Conservation (phyloP, 2,888 invertebrate genomes). For the Anaspis maculata region DNA sequence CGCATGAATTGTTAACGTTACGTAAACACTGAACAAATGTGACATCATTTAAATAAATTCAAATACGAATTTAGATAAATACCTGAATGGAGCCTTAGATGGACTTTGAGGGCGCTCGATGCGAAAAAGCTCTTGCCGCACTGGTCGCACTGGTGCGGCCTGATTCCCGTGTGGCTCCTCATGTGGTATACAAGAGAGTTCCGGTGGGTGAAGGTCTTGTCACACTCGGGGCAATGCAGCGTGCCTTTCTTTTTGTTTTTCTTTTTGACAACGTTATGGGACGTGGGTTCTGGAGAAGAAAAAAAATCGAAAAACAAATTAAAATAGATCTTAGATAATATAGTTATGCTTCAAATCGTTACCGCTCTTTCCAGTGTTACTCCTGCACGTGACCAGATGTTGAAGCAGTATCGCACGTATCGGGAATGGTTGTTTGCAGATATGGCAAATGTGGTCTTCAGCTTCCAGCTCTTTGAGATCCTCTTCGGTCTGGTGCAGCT, state of each 20-base stretch:
- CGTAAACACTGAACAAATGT: no score
- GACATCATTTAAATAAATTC: no score
- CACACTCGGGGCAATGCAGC: slow-evolving; percentile 56
- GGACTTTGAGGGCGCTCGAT: slow-evolving; percentile 72
- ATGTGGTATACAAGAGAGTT: slow-evolving; percentile 80
- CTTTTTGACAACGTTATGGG: slow-evolving; percentile 29
- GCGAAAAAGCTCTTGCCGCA: slow-evolving; percentile 82
- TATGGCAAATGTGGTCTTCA: slow-evolving; percentile 37
- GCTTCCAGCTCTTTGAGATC: slow-evolving; percentile 42
- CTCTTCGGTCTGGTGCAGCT: slow-evolving; percentile 41
- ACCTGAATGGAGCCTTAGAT: slow-evolving; percentile 70
- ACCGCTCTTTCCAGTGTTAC: slow-evolving; percentile 31
- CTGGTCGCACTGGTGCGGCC: slow-evolving; percentile 68
- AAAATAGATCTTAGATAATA: not conserved
- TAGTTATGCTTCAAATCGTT: no score
- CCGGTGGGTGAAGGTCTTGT: slow-evolving; percentile 66
- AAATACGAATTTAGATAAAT: no score
- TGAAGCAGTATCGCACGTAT: slow-evolving; percentile 36
- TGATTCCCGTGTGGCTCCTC: slow-evolving; percentile 64
- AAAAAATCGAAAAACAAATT: slow-evolving; percentile 1
- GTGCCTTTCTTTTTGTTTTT: slow-evolving; percentile 30
- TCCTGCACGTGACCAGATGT: slow-evolving; percentile 38
- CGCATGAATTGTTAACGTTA: no score
- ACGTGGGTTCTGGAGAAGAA: slow-evolving; percentile 19
- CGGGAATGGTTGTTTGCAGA: slow-evolving; percentile 40